Conservation (phyloP, 1,140 invertebrate species). For the Bathynomus jamesi region DNA sequence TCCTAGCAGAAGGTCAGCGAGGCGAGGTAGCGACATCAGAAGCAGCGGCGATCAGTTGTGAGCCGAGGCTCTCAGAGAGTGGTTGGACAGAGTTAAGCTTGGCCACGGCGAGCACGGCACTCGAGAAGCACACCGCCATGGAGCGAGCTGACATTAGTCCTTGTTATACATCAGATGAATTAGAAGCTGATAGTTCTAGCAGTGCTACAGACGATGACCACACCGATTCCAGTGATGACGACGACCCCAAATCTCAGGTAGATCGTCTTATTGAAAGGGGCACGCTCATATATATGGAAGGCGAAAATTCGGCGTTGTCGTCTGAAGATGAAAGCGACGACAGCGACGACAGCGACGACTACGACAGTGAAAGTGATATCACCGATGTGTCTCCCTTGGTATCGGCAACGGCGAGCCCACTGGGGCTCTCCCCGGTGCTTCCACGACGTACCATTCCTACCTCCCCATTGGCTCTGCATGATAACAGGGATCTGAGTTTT, state of each 20-base stretch:
- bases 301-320: slow-evolving; percentile 35
- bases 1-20: slow-evolving; percentile 14
- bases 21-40: slow-evolving; percentile 6
- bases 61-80: slow-evolving; percentile 2
- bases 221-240: slow-evolving; percentile 36
- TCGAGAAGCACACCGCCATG: slow-evolving; percentile 7
- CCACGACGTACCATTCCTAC: slow-evolving; percentile 20
- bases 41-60: slow-evolving; percentile 3
- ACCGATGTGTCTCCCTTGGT: slow-evolving; percentile 35
- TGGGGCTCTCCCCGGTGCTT: slow-evolving; percentile 33
- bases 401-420: slow-evolving; percentile 29
- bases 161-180: slow-evolving; percentile 18
- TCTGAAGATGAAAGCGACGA: slow-evolving; percentile 27
- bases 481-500: slow-evolving; percentile 24
- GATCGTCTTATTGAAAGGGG: slow-evolving; percentile 31
- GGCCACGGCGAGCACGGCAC: slow-evolving; percentile 14
- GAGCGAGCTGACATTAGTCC: slow-evolving; percentile 13
- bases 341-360: slow-evolving; percentile 27
- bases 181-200: slow-evolving; percentile 32
- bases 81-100: slow-evolving; percentile 15
- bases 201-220: slow-evolving; percentile 33
- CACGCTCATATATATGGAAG: slow-evolving; percentile 32
- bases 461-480: slow-evolving; percentile 28
- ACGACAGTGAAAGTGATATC: slow-evolving; percentile 33
- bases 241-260: slow-evolving; percentile 36